Percentiles rank a stretch among this genome's conserved stretches.
Conservation (phyloP, 2,797 vertebrate species). For the Gallinago nigripennis region DNA sequence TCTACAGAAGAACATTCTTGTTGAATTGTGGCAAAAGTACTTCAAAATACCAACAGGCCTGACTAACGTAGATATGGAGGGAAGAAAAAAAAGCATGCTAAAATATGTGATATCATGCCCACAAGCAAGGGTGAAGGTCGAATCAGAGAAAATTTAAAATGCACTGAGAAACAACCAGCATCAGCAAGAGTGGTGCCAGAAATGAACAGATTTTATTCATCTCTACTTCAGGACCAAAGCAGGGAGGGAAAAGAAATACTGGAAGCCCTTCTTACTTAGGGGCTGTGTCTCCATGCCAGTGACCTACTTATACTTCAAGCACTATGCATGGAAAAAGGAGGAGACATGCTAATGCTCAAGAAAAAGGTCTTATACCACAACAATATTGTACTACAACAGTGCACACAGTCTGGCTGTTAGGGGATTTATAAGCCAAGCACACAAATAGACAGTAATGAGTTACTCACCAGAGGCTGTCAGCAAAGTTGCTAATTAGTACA, state of each 20-base stretch:
- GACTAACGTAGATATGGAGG: background rate
- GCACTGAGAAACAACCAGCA: conserved; percentile 27
- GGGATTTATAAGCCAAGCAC: conserved; percentile 67
- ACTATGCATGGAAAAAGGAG: background rate
- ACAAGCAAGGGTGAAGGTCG: conserved; percentile 49
- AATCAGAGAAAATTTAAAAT: conserved; percentile 64
- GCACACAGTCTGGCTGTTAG: conserved; percentile 53
- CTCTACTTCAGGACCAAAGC: conserved; percentile 38
- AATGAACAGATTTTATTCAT: conserved; percentile 40
- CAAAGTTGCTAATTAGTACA: conserved; percentile 71
- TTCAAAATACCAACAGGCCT: conserved; percentile 20
- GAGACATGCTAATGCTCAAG: background rate
- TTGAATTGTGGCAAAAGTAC: conserved; percentile 25
- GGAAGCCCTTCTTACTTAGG: conserved; percentile 13
- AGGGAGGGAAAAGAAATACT: background rate
- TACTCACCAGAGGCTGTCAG: conserved; percentile 69
- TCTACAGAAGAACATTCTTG: conserved; percentile 18
- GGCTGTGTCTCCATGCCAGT: conserved; percentile 42
- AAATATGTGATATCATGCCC: conserved; percentile 43
- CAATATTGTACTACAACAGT: conserved; percentile 45
- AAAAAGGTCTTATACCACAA: conserved; percentile 55
- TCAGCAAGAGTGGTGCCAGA: conserved; percentile 46
- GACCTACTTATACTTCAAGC: conserved; percentile 58
- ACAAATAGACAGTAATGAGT: conserved; percentile 72
- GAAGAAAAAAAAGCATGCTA: background rate